A percentile compares a stretch with the other conserved stretches of the same genome.
phyloP scores from a whole-genome alignment of 2,888 invertebrate genomes.

The Epinotia nisella region DNA sequence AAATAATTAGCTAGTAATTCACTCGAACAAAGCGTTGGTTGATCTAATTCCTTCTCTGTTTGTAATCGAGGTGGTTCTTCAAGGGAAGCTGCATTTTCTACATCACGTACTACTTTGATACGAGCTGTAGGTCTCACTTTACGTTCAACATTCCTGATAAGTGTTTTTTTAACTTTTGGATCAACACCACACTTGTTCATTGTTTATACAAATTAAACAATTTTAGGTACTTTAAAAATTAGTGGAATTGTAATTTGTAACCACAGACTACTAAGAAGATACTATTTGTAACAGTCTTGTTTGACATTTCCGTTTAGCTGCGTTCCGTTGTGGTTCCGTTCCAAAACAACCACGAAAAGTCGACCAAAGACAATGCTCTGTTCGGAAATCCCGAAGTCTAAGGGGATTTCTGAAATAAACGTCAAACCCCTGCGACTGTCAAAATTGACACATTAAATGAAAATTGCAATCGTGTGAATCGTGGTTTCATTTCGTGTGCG shows the following conservation, averaged over 20 bases:
- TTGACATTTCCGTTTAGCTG: constrained; percentile 7
- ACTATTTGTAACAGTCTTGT: no score
- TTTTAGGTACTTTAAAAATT: constrained; percentile 21
- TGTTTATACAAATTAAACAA: constrained; percentile 23
- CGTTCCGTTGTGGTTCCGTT: constrained; percentile 7
- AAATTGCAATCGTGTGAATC: constrained; percentile 43
- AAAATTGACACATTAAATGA: constrained; percentile 22
- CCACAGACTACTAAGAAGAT: no score
- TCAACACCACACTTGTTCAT: constrained; percentile 69
- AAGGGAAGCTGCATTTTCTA: constrained; percentile 51
- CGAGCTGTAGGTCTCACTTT: constrained; percentile 56
- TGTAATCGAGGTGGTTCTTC: constrained; percentile 29
- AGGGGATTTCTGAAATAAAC: constrained; percentile 24
- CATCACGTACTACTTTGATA: constrained; percentile 59
- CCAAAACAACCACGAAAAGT: constrained; percentile 32
- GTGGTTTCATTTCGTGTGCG: constrained; percentile 18
- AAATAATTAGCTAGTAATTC: constrained; percentile 71
- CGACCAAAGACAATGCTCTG: constrained; percentile 25
- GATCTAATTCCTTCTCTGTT: constrained; percentile 60
- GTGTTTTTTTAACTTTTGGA: constrained; percentile 73
- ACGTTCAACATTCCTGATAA: constrained; percentile 69
- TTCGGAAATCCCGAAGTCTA: constrained; percentile 10
- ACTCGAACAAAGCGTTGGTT: constrained; percentile 74
- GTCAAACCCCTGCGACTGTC: constrained; percentile 10
- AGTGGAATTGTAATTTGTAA: not conserved